Percentiles rank a stretch among this genome's conserved stretches.
Conservation (phyloP, 1,140 invertebrate species). For the Ridgeia piscesae region DNA sequence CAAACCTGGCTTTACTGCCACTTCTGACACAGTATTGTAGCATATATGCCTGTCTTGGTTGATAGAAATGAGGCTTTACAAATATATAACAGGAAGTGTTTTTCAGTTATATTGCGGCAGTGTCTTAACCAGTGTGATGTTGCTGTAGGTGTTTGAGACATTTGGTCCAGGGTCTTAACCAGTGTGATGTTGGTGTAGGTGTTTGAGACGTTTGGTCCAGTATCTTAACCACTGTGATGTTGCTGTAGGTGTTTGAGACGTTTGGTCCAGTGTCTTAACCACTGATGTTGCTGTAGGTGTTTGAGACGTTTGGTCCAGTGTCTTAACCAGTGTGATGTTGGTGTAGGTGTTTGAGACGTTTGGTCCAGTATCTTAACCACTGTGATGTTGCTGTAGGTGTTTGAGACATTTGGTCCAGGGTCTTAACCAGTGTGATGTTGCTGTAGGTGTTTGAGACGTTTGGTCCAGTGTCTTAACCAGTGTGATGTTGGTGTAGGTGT, state of each 20-base stretch:
- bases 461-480: constrained; percentile 75
- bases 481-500: constrained; percentile 59
- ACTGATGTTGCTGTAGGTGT: constrained; percentile 60
- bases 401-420: constrained; percentile 87
- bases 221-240: constrained; percentile 58
- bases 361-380: constrained; percentile 75
- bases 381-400: constrained; percentile 59
- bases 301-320: constrained; percentile 87
- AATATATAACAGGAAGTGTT: too few relatives aligned
- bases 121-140: neutral
- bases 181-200: constrained; percentile 53
- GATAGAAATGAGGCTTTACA: too few relatives aligned
- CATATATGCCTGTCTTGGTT: too few relatives aligned
- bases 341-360: constrained; percentile 81
- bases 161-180: constrained; percentile 79
- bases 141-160: constrained; percentile 76
- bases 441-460: constrained; percentile 81
- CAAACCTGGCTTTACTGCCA: too few relatives aligned
- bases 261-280: constrained; percentile 77
- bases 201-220: constrained; percentile 87
- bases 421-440: constrained; percentile 36
- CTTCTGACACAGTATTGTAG: too few relatives aligned
- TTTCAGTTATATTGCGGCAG: too few relatives aligned
- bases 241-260: constrained; percentile 76
- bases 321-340: constrained; percentile 36